Percentiles rank a stretch among this genome's conserved stretches.
phyloP scores from a whole-genome alignment of 2,113 vertebrate species.

The Cebidichthys violaceus region DNA sequence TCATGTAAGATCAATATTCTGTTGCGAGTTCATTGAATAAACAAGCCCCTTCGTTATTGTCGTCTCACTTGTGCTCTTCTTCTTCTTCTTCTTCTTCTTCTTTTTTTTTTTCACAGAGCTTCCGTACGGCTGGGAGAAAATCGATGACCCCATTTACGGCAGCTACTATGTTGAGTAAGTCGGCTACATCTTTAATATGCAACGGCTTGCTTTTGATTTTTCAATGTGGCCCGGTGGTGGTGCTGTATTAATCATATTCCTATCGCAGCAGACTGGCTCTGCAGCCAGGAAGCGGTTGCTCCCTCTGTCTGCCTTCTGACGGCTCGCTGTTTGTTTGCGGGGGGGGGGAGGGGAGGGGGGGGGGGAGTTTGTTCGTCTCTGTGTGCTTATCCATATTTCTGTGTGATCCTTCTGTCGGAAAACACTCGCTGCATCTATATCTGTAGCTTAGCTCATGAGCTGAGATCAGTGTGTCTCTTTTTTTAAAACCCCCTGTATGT shows the following conservation, averaged over 20 bases:
- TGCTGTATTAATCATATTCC: slow-evolving; percentile 71
- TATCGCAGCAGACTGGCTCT: slow-evolving; percentile 29
- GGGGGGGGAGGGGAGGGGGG: background rate
- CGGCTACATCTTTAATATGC: slow-evolving; percentile 81
- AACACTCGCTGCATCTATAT: slow-evolving; percentile 17
- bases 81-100: background rate
- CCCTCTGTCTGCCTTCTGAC: slow-evolving; percentile 35
- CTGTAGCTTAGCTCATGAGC: slow-evolving; percentile 23
- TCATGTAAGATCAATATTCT: slow-evolving; percentile 45
- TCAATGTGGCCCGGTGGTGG: slow-evolving; percentile 23
- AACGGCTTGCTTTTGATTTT: slow-evolving; percentile 77
- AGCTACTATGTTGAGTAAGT: slow-evolving; percentile 99
- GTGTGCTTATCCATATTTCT: slow-evolving; percentile 34
- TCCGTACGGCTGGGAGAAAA: slow-evolving; percentile 99
- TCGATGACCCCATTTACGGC: slow-evolving; percentile 99
- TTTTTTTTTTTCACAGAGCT: slow-evolving; percentile 89
- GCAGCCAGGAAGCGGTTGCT: slow-evolving; percentile 46
- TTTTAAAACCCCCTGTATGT: background rate
- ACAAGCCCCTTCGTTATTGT: slow-evolving; percentile 80
- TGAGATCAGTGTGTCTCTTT: background rate
- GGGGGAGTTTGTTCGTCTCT: slow-evolving; percentile 24
- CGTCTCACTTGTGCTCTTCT: slow-evolving; percentile 15
- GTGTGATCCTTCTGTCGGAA: slow-evolving; percentile 5
- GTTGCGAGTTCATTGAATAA: slow-evolving; percentile 40
- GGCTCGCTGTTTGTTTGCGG: slow-evolving; percentile 30